Conservation (phyloP, 2,888 invertebrate genomes). For the Steinernema carpocapsae region DNA sequence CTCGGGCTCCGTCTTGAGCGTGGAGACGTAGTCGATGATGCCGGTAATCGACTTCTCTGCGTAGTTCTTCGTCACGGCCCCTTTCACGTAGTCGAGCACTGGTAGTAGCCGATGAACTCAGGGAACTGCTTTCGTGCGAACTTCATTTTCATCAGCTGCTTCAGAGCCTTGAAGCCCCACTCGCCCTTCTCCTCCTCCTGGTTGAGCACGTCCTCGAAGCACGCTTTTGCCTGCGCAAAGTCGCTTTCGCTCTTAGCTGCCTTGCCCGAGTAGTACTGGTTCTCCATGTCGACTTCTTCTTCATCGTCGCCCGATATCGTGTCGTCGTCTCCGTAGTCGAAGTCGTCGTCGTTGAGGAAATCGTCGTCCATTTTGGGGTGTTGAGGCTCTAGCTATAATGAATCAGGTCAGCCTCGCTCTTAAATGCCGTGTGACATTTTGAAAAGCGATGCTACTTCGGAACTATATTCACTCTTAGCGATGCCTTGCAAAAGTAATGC, state of each 20-base stretch:
- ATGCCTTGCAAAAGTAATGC: no score
- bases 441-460: not conserved
- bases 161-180: constrained; percentile 99
- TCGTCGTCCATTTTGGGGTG: constrained; percentile 10
- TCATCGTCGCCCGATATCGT: constrained; percentile 99
- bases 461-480: no score
- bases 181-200: constrained; percentile 98
- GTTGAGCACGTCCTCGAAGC: constrained; percentile 86
- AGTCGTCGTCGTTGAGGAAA: constrained; percentile 3
- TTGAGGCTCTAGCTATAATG: not conserved
- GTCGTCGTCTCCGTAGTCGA: constrained; percentile 78
- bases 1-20: constrained; percentile 91
- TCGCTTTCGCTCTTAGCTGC: constrained; percentile 91
- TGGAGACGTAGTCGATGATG: constrained; percentile 97
- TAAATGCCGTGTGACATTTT: not conserved
- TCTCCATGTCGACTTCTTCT: constrained; percentile 97
- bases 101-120: constrained; percentile 93
- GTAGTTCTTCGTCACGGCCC: constrained; percentile 97
- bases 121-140: constrained; percentile 89
- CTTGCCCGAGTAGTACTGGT: constrained; percentile 99
- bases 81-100: constrained; percentile 96
- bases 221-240: constrained; percentile 85
- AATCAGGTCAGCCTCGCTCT: not conserved
- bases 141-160: constrained; percentile 99
- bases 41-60: constrained; percentile 99